Percentiles rank a stretch among this genome's conserved stretches.
These are phyloP conservation scores for Thymelicus lineola DNA, from an alignment of 2,888 invertebrate species.

Conservation along the genomic window DNA sequence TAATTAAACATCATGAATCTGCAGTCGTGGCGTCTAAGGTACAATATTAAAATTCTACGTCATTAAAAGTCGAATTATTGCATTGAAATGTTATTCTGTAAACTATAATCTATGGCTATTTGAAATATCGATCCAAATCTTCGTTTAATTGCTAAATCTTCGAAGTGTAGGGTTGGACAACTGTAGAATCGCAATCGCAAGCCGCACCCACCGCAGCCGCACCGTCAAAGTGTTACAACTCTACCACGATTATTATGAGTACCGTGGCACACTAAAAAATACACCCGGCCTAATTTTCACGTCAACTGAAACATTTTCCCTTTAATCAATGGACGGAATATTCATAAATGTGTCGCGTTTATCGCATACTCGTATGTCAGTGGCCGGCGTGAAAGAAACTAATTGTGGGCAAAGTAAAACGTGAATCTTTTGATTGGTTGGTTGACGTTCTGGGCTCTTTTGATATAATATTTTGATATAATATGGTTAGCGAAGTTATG, in stretches of 20 bases:
- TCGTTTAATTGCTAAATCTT: background rate
- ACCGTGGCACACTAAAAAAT: background rate
- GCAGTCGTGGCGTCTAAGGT: too few relatives aligned
- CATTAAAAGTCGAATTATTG: too few relatives aligned
- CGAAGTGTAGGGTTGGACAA: background rate
- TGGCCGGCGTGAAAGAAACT: background rate
- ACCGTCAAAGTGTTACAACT: background rate
- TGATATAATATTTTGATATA: background rate
- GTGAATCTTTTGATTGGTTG: background rate
- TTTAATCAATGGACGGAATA: conserved; percentile 11
- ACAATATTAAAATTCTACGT: too few relatives aligned
- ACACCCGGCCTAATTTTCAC: conserved; percentile 8
- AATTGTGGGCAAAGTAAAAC: background rate
- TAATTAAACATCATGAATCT: too few relatives aligned
- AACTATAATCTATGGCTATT: too few relatives aligned
- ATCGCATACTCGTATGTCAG: background rate
- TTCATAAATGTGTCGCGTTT: conserved; percentile 13
- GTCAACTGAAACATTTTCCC: background rate
- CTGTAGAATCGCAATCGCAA: background rate
- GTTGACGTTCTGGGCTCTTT: background rate
- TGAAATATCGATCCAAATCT: too few relatives aligned
- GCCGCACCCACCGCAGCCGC: conserved; percentile 1
- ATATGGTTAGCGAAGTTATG: background rate
- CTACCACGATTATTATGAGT: background rate
- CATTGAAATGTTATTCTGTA: too few relatives aligned